A percentile compares a stretch with the other conserved stretches of the same genome.
phyloP scores from a whole-genome alignment of 2,113 vertebrate genomes.

The Semicossyphus pulcher region DNA sequence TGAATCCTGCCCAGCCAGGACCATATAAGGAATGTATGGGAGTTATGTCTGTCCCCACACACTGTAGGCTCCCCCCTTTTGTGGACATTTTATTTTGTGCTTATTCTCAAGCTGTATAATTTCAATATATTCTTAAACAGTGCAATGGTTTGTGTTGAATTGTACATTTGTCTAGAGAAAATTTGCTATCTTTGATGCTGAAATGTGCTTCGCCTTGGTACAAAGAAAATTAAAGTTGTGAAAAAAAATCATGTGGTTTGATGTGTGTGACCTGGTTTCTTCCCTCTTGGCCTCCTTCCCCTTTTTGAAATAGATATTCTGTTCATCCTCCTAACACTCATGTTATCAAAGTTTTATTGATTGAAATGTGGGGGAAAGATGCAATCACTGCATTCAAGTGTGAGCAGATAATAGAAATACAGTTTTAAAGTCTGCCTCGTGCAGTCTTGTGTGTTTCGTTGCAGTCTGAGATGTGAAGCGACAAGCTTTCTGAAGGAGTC shows the following conservation, averaged over 20 bases:
- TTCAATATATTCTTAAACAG: conserved; percentile 59
- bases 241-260: conserved; percentile 19
- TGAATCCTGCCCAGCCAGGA: conserved; percentile 26
- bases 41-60: conserved; percentile 29
- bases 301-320: conserved; percentile 41
- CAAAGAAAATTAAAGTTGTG: conserved; percentile 64
- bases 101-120: conserved; percentile 33
- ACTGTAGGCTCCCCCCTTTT: conserved; percentile 32
- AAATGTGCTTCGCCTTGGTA: conserved; percentile 72
- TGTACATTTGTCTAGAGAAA: conserved; percentile 62
- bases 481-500: conserved; percentile 20
- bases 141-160: conserved; percentile 69
- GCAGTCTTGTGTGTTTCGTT: not conserved
- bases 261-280: conserved; percentile 34
- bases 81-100: conserved; percentile 55
- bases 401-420: not conserved
- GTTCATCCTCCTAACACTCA: not conserved
- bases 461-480: conserved; percentile 8
- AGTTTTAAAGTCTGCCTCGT: not conserved
- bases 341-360: not conserved
- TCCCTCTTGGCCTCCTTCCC: conserved; percentile 52
- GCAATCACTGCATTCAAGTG: not conserved
- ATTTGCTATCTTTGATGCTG: conserved; percentile 61
- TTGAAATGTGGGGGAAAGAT: not conserved
- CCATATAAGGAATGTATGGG: conserved; percentile 54